Evolutionary conservation across 2,113 vertebrate genomes (phyloP).

Genomic region (Glaucomys volans): DNA sequence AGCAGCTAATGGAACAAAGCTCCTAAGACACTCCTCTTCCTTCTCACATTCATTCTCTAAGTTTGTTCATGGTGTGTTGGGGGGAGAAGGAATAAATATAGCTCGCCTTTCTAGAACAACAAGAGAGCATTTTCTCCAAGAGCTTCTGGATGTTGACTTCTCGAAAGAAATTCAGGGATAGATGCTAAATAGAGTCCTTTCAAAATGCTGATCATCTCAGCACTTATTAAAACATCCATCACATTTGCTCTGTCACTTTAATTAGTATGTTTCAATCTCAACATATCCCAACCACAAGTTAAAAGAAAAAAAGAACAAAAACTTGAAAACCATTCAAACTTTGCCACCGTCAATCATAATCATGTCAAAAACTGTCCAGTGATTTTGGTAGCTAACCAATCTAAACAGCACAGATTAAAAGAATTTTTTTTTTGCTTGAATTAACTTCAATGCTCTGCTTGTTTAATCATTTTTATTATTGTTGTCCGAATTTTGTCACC

Average conservation of each 20-base stretch:
- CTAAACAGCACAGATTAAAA: conserved; percentile 22
- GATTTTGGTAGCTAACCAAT: conserved; percentile 48
- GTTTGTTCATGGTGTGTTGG: neutral
- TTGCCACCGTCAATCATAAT: neutral
- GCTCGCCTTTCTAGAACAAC: neutral
- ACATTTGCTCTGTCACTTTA: conserved; percentile 6
- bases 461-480: conserved; percentile 14
- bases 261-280: neutral
- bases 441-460: neutral
- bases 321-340: conserved; percentile 15
- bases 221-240: neutral
- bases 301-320: neutral
- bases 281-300: neutral
- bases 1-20: neutral
- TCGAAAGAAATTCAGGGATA: neutral
- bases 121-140: neutral
- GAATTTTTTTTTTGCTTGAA: neutral
- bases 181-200: neutral
- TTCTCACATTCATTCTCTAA: neutral
- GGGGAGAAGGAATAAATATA: no score
- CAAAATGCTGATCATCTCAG: neutral
- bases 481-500: neutral
- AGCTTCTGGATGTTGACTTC: neutral
- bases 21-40: neutral
- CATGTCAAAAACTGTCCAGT: neutral